Evolutionary conservation across 2,113 vertebrate species (phyloP), one percentile per base, ranked within the genome.

Genomic region (Tragelaphus strepsiceros): DNA sequence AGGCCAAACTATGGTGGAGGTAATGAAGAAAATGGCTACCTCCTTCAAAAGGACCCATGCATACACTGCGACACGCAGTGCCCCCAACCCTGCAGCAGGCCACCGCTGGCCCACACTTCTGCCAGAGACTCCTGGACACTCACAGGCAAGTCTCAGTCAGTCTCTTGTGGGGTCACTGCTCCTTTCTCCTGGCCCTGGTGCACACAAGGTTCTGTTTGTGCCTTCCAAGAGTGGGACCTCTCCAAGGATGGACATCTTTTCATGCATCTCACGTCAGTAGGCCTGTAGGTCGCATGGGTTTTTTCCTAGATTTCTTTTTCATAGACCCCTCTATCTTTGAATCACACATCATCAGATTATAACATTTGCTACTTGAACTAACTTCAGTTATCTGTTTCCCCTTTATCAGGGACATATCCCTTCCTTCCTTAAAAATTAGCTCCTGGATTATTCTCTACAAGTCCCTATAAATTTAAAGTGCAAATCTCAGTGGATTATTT

Each of bases 351-450:
- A 88, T 88, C 61, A 61, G 7, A 90, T 77, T 86, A 94, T 94
- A 87, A 39, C 0, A 49, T 83, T 24, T 67, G 5, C 39, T 53
- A 14, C 24, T 64, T 58, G 43, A 87, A 89, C 49, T 61, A 90
- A 93, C 21, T 78, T 43, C 9, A 28, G 14, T 92, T 77, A 71
- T 22, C 30, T 80, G 17, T 3, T 43, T 0, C 30, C 15, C 4
- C 43, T 83, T 90, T n/a, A 13, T 7, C 51, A 28, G n/a, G 32
- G 8, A 77, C 11, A 43, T 92, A 53, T 3, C 4, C 24, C 17
- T 82, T 84, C 43, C 71, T 89, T 62, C 46, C 28, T 93, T 82
- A 21, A 90, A 90, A 19, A 84, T 56, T 77, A 88, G 28, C 21
- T 78, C 19, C 16, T 88, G 10, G 16, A 4, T 93, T 46, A 61